Evolutionary conservation across 2,888 invertebrate genomes (phyloP).

Genomic region (Tortricodes alternella): DNA sequence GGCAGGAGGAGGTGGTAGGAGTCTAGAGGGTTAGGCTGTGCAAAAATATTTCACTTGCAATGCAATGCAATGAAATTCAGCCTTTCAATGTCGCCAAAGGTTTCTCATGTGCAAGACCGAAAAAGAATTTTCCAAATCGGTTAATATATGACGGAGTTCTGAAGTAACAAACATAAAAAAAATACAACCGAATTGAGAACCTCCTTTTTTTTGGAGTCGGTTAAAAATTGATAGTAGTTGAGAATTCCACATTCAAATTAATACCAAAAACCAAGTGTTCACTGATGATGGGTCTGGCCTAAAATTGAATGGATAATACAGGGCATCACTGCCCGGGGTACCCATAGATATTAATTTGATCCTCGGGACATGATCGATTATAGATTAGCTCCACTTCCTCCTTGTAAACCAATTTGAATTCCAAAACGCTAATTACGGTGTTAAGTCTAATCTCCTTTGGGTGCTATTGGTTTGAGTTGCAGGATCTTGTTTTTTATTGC

Average conservation of each 20-base stretch:
- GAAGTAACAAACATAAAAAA: too few species aligned
- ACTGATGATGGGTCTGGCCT: constrained; percentile 9
- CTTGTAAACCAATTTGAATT: constrained; percentile 26
- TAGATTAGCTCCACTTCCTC: constrained; percentile 31
- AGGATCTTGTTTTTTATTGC: background rate
- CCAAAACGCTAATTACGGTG: constrained; percentile 26
- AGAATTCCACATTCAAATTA: constrained; percentile 6
- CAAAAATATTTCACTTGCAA: too few species aligned
- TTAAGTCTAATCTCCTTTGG: constrained; percentile 15
- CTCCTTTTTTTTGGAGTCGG: too few species aligned
- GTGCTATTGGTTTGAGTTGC: background rate
- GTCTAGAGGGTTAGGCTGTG: too few species aligned
- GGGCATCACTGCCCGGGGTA: constrained; percentile 19
- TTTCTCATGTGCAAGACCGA: too few species aligned
- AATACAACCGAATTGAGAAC: too few species aligned
- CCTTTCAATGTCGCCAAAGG: too few species aligned
- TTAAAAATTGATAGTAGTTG: background rate
- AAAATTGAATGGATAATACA: constrained; percentile 24
- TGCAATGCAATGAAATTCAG: too few species aligned
- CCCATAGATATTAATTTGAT: constrained; percentile 21
- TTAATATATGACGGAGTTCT: too few species aligned
- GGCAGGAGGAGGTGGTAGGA: too few species aligned
- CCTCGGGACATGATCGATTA: constrained; percentile 16
- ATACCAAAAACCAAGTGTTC: constrained; percentile 4
- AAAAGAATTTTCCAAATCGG: too few species aligned